Conservation (phyloP, 2,113 vertebrate species). For the Cisticola juncidis region DNA sequence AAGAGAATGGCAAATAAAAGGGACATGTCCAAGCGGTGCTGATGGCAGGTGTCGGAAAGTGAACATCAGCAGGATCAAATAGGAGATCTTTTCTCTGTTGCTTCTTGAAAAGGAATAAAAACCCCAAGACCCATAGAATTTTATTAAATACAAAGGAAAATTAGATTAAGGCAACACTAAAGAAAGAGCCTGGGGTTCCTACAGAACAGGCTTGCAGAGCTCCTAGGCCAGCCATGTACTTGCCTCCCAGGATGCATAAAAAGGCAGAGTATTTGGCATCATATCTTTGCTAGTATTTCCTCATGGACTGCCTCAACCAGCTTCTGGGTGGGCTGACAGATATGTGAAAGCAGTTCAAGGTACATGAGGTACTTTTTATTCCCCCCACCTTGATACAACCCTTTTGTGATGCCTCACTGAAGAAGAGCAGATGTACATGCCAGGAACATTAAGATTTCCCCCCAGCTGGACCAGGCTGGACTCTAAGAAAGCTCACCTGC, state of each 20-base stretch:
- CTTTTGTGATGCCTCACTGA: background rate
- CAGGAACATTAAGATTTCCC: background rate
- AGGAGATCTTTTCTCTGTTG: slow-evolving; percentile 72
- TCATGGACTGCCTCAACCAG: background rate
- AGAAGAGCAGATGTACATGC: background rate
- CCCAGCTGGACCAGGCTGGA: background rate
- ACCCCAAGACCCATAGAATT: slow-evolving; percentile 34
- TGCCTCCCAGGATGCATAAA: background rate
- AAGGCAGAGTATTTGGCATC: background rate
- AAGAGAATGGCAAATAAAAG: slow-evolving; percentile 85
- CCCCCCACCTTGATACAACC: background rate
- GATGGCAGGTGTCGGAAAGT: slow-evolving; percentile 76
- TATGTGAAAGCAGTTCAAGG: background rate
- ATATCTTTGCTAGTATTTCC: background rate
- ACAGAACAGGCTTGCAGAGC: background rate
- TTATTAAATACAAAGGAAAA: slow-evolving; percentile 63
- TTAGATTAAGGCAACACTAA: slow-evolving; percentile 30
- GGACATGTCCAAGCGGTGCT: slow-evolving; percentile 76
- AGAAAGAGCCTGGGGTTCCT: background rate
- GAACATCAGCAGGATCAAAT: slow-evolving; percentile 79
- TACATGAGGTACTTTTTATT: background rate
- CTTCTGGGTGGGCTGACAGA: background rate
- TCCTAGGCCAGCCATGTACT: no score
- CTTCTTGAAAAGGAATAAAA: slow-evolving; percentile 74
- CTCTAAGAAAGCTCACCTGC: background rate